Evolutionary conservation across 1,140 invertebrate species (phyloP), one percentile per base, ranked within the genome.

Genomic region (Neodiprion pinetum): DNA sequence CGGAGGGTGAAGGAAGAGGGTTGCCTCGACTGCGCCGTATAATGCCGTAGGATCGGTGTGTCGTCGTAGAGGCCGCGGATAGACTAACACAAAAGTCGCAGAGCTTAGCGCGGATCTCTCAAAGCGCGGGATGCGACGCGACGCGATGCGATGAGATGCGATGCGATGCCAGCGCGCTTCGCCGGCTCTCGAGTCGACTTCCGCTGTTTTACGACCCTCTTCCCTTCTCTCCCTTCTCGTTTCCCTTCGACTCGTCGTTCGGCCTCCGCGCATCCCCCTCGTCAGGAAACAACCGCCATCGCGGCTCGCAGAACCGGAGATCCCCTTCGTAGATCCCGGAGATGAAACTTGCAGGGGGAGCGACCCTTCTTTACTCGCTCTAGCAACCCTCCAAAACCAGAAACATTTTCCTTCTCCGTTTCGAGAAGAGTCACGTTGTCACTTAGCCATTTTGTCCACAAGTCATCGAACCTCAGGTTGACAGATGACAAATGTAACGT

Each of bases 161-260:
- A 28, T 40, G 28, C 28, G 28, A 40, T 40, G 28, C 28, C 67
- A 69, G 11, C 67, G 67, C 40, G 67, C 67, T 47, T 69, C 23
- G 67, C 7, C 28, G 5, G 28, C 40, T 47, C 70, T 47, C 70
- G 70, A 49, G 21, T 9, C 70, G 70, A 71, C 70, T 71, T 71
- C 70, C 70, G 70, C 17, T 48, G 70, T 71, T 71, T 71, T 71
- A 71, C 28, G 70, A 71, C 12, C 28, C 21, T 48, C 40, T 21
- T 81, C 76, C 73, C 70, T 71, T 53, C 70, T 67, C 71, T 74
- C 74, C 71, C 74, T 74, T 49, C 28, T 73, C 47, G 48, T 28
- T 21, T 50, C 69, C 53, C 61, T 69, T 75, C 50, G 53, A 67
- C 61, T 70, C 70, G 69, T 49, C 8, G 68, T n/a, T 17, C 67